phyloP scores from a whole-genome alignment of 2,113 vertebrate species.

The Laticauda colubrina region DNA sequence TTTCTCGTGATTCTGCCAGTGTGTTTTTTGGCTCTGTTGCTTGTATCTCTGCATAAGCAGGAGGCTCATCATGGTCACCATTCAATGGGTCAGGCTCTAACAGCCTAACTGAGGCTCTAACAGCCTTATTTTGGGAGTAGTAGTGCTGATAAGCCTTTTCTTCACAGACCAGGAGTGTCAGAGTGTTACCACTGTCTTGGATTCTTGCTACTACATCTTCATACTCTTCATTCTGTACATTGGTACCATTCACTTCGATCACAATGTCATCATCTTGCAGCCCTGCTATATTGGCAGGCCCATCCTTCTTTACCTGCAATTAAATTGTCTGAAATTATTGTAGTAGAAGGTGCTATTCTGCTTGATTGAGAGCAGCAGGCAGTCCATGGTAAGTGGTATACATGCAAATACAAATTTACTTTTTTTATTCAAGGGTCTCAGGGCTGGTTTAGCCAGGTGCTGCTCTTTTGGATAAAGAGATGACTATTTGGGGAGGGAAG shows the following conservation, averaged over 20 bases:
- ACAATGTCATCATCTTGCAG: conserved; percentile 80
- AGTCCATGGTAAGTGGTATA: neutral
- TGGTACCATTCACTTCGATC: conserved; percentile 86
- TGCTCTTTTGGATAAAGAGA: neutral
- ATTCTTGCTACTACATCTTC: conserved; percentile 81
- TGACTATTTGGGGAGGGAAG: neutral
- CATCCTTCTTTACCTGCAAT: conserved; percentile 77
- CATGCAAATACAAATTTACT: neutral
- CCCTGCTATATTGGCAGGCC: conserved; percentile 79
- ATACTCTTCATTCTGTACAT: conserved; percentile 75
- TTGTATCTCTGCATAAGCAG: conserved; percentile 32
- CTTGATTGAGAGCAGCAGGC: neutral
- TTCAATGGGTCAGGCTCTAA: conserved; percentile 53
- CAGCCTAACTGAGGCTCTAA: conserved; percentile 64
- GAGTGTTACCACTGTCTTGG: conserved; percentile 63
- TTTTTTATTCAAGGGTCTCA: neutral
- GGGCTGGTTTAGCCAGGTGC: neutral
- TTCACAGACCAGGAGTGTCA: conserved; percentile 81
- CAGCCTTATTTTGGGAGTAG: conserved; percentile 71
- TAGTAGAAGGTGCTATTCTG: neutral
- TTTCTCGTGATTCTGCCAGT: conserved; percentile 40
- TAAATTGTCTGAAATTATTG: neutral
- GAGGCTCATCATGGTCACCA: conserved; percentile 31
- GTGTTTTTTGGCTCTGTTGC: neutral
- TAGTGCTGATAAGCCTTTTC: conserved; percentile 75